Base-by-base conservation (phyloP, 2,888 invertebrate genomes). In the Cantharis rufa region DNA sequence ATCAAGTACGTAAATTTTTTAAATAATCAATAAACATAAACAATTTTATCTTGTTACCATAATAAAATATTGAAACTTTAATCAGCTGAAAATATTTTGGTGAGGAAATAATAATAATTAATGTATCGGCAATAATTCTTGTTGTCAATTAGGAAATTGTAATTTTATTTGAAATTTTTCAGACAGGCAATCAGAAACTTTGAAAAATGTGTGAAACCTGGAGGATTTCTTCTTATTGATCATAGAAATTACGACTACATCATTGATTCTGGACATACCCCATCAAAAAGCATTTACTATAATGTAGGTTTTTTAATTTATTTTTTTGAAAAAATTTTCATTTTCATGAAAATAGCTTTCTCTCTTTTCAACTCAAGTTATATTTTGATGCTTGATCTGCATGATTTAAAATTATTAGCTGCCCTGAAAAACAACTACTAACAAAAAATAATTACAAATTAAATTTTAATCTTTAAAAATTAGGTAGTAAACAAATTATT, bases 191-290 rank as follows among this genome's bases (percentile, higher is more conserved):
- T 97, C 16, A 88, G 86, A 71, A 96, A 97, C 88, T 97, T 97
- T 86, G 93, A 94, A 81, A 91, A 91, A 82, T 95, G 96, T 86
- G 90, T 97, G 3, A 95, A 94, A 86, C 95, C 96, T 0, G 96
- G 96, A 4, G 96, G 97, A 0, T 89, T 96, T 13, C 88, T 97
- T 66, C 89, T 96, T 70, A 96, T 97, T 71, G 96, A 97, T 87
- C 97, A 97, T 84, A 92, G 96, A 84, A 97, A 97, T 87, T 97
- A 96, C 81, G 97, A 97, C 85, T 90, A 92, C 69, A 95, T 96
- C 79, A 91, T 96, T 80, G 92, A 92, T 74, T 91, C 90, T 15
- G 96, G 96, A 5, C 89, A 90, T 10, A 95, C 95, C 3, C 96
- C 96, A 0, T 91, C 93, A 32, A 94, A 95, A 86, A 95, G 95